phyloP scores from a whole-genome alignment of 2,888 invertebrate species.

The Philereme transversata region DNA sequence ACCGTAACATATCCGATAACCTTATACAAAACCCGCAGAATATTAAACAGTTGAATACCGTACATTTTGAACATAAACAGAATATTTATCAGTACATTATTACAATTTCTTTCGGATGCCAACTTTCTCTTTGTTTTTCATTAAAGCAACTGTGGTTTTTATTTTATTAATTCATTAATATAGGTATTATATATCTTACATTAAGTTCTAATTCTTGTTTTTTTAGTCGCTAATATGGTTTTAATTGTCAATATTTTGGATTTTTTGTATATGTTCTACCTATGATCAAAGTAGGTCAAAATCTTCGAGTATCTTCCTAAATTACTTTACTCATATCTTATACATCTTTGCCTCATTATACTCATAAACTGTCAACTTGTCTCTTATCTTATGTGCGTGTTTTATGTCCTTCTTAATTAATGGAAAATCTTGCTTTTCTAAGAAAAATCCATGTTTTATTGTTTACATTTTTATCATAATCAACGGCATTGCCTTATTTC shows the following conservation, averaged over 20 bases:
- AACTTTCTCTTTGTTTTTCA: not conserved
- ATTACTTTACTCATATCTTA: conserved; percentile 13
- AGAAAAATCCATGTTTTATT: not conserved
- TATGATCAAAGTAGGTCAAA: conserved; percentile 5
- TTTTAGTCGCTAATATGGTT: too few relatives aligned
- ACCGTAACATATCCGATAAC: conserved; percentile 17
- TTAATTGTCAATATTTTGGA: too few relatives aligned
- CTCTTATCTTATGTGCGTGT: conserved; percentile 3
- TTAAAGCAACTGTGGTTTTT: not conserved
- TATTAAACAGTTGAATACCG: conserved; percentile 27
- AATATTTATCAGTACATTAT: conserved; percentile 19
- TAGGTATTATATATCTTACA: too few relatives aligned
- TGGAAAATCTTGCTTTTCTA: not conserved
- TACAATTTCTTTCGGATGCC: conserved; percentile 5
- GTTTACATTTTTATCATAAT: not conserved
- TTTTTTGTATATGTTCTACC: too few relatives aligned
- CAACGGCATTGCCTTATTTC: not conserved
- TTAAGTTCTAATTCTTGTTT: too few relatives aligned
- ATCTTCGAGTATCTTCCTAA: conserved; percentile 9
- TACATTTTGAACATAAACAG: conserved; percentile 19
- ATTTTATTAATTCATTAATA: too few relatives aligned
- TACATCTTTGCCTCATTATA: conserved; percentile 1
- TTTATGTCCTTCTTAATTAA: conserved; percentile 7
- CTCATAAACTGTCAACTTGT: conserved; percentile 13
- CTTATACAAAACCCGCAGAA: conserved; percentile 22